Evolutionary conservation across 2,888 invertebrate genomes (phyloP), one percentile per base, ranked within the genome.

Genomic region (Macrophya annulata): DNA sequence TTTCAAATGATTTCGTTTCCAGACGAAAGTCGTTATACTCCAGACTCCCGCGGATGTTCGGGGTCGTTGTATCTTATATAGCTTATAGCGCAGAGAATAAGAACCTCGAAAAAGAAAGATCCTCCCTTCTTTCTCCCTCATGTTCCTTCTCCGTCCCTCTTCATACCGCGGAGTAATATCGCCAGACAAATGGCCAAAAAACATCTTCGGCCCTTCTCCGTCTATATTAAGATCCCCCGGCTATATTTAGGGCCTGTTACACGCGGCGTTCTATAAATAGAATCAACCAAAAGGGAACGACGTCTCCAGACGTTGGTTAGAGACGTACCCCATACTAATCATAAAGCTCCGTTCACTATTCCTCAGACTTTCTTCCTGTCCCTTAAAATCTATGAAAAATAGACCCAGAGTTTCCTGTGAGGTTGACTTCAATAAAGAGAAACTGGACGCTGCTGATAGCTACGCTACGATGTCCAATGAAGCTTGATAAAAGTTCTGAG

Each of bases 191-290:
- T 81, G 72, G 43, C 71, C 55, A 51, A 82, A 82, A 71, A 68
- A 1, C 62, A 79, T 62, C 55, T 62, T n/a, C 12, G 68, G 74
- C 84, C 74, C 40, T 83, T 15, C 2, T 37, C 43, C 21, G 59
- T 68, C 86, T 87, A 84, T 86, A 86, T 86, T 86, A 51, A 85
- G 84, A 84, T 55, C 65, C 40, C 43, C 62, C 55, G 17, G 86
- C 83, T 87, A 87, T 87, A 85, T 87, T 87, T 87, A 86, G 87
- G 87, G 83, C 55, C 79, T 74, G 72, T 72, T 82, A 72, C 82
- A 86, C 85, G 87, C 51, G 71, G 85, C 43, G 71, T 81, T 81
- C 82, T 71, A 72, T 71, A 85, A 84, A 85, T 72, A 81, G 51
- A 85, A 51, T 79, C 59, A n/a, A 59, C 59, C 62, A 74, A 82